A percentile compares a stretch with the other conserved stretches of the same genome.
Conservation (phyloP, 2,113 vertebrate genomes). For the Ceuthmochares aereus region DNA sequence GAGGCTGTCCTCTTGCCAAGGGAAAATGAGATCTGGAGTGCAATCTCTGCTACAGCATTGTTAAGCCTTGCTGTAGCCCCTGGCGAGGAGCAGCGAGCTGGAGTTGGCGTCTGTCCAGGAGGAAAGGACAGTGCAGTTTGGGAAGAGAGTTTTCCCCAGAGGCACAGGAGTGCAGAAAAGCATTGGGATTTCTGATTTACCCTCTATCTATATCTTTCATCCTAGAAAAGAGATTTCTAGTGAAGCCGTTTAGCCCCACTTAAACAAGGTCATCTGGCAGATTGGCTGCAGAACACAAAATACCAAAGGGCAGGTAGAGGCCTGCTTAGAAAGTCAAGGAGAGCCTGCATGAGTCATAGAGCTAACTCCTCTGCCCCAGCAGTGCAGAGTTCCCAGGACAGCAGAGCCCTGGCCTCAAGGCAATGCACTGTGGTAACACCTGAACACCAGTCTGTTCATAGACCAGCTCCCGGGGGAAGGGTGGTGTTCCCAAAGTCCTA, state of each 20-base stretch:
- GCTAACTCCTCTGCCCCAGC: background rate
- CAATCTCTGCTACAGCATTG: background rate
- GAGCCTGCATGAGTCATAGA: background rate
- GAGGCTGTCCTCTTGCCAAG: background rate
- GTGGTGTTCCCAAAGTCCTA: background rate
- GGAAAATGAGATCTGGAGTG: background rate
- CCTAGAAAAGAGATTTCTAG: slow-evolving; percentile 7
- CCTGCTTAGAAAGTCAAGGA: background rate
- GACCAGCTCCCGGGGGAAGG: background rate
- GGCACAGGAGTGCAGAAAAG: background rate
- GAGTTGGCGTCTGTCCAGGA: background rate
- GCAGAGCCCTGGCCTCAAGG: background rate
- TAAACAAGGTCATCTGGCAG: background rate
- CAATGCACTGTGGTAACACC: rapidly evolving
- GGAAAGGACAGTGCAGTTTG: background rate
- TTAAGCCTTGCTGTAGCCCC: background rate
- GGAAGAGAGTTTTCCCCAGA: background rate
- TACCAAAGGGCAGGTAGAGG: background rate
- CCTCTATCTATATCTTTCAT: background rate
- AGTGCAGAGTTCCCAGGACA: background rate
- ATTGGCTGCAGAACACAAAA: background rate
- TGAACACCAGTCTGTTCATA: background rate
- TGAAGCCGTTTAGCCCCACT: background rate
- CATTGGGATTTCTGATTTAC: background rate
- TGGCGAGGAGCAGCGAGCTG: background rate